Evolutionary conservation across 2,797 vertebrate species (phyloP).

Genomic region (Novumbra hubbsi): DNA sequence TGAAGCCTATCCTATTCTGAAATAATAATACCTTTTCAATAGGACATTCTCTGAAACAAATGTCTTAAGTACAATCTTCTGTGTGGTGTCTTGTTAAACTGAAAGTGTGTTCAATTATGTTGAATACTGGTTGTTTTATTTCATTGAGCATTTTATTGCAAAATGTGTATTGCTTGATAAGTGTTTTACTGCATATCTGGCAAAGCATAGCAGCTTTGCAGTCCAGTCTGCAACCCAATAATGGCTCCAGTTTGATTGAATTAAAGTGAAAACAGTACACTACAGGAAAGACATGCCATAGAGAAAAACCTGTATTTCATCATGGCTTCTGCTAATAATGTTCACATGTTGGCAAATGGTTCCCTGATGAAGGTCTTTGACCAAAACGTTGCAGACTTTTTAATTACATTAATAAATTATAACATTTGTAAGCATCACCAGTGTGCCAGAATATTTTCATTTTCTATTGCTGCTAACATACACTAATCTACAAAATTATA

Average conservation of each 20-base stretch:
- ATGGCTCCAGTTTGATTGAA: constrained; percentile 46
- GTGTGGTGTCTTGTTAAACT: constrained; percentile 27
- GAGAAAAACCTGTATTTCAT: constrained; percentile 32
- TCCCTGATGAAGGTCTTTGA: constrained; percentile 32
- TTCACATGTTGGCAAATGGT: constrained; percentile 28
- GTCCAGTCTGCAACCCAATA: constrained; percentile 34
- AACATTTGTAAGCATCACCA: no score
- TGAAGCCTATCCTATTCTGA: constrained; percentile 12
- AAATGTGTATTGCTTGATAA: constrained; percentile 17
- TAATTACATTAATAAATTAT: no score
- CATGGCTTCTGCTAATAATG: constrained; percentile 47
- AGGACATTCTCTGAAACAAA: not conserved
- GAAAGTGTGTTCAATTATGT: constrained; percentile 24
- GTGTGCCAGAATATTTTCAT: no score
- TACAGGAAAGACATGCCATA: constrained; percentile 36
- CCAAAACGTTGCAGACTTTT: no score
- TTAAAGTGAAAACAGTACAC: constrained; percentile 33
- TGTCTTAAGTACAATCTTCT: constrained; percentile 15
- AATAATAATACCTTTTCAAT: not conserved
- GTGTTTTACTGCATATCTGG: constrained; percentile 28
- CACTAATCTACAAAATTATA: not conserved
- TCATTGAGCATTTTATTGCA: constrained; percentile 38
- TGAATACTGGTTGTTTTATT: constrained; percentile 41
- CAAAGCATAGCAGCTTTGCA: constrained; percentile 12
- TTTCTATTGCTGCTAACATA: constrained; percentile 23